Base-by-base conservation (phyloP, 2,888 invertebrate genomes). In the Empis livida region DNA sequence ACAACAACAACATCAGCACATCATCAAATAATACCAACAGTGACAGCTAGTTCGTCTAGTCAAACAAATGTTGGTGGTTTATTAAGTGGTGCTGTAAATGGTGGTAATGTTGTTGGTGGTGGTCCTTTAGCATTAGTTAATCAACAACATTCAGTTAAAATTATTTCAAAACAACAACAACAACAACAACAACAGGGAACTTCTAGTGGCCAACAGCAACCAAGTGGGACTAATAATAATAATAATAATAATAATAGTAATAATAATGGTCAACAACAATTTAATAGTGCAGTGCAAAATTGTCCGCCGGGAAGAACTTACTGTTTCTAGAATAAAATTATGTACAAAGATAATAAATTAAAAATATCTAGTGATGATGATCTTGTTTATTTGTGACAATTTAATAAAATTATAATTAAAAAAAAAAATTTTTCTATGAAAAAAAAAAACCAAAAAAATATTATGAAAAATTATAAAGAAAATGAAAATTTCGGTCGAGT, bases 291-390 rank as follows among this genome's bases (percentile, higher is more conserved):
- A 47, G 57, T 58, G 50, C 59, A 57, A 51, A 58, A 60, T 57
- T 60, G 60, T 44, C 54, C 58, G 42, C 56, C 61, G 39, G 62
- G 60, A 39, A 60, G 65, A 43, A 63, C 64, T 51, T 64, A 65
- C 55, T 66, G 65, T 58, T 66, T 66, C 62, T 65, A 66, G 65
- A 61, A 61, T 54, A 55, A 57, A 57, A 52, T 58, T 52, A 52
- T 54, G 53, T 55, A 53, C 51, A 54, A 55, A 47, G 53, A 55
- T 51, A 51, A 53, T 49, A 54, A 54, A 45, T 51, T 53, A 44
- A 50, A 51, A 46, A 48, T 50, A 47, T 50, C 44, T 43, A 52
- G 54, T 47, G 54, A 55, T 47, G 53, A 55, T 44, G 59, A 62
- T 49, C 60, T 64, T 46, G 61, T 62, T 51, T 64, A 61, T 54